Percentiles rank a stretch among this genome's conserved stretches.
phyloP scores from a whole-genome alignment of 1,140 invertebrate species.

The Pseudomyrmex gracilis region DNA sequence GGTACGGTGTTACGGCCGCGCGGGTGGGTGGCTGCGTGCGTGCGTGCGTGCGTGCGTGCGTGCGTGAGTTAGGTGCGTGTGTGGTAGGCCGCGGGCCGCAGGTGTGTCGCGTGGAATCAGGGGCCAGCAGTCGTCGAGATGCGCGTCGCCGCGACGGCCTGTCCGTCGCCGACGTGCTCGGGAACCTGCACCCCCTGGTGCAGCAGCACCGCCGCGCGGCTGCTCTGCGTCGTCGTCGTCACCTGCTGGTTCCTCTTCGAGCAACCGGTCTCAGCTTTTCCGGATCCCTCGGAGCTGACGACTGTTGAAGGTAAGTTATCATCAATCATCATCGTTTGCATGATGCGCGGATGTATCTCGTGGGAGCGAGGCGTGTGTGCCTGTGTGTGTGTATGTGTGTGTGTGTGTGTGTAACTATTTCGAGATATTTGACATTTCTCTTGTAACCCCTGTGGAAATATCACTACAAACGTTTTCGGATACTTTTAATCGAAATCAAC shows the following conservation, averaged over 20 bases:
- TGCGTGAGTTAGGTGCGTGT: slow-evolving; percentile 39
- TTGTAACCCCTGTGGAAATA: not conserved
- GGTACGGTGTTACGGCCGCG: slow-evolving; percentile 50
- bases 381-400: no score
- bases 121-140: slow-evolving; percentile 62
- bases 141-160: slow-evolving; percentile 54
- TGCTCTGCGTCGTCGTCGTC: slow-evolving; percentile 69
- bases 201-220: slow-evolving; percentile 41
- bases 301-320: slow-evolving; percentile 73
- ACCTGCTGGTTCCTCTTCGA: slow-evolving; percentile 72
- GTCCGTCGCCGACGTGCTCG: slow-evolving; percentile 28
- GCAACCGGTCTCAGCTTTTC: slow-evolving; percentile 69
- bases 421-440: not conserved
- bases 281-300: slow-evolving; percentile 75
- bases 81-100: slow-evolving; percentile 41
- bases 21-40: slow-evolving; percentile 53
- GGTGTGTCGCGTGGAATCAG: slow-evolving; percentile 60
- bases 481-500: no score
- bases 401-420: no score
- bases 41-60: slow-evolving; percentile 54
- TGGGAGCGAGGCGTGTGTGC: no score
- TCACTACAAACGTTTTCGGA: no score
- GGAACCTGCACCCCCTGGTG: slow-evolving; percentile 1
- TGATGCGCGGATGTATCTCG: not conserved
- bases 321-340: not conserved